These are phyloP conservation scores for Channallabes apus DNA, from an alignment of 2,797 vertebrate genomes.

Conservation along the genomic window DNA sequence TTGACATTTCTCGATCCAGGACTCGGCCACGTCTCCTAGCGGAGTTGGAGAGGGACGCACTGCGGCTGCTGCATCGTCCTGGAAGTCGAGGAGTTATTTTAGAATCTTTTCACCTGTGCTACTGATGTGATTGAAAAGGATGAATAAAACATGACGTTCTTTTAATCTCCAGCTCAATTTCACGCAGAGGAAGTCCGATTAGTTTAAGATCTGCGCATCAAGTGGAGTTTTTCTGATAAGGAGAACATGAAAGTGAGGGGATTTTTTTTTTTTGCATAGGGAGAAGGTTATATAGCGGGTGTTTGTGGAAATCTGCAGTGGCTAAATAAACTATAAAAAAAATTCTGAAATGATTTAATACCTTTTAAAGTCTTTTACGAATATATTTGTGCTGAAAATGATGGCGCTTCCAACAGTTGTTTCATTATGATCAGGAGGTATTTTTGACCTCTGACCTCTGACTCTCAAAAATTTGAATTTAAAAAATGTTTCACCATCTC, in stretches of 20 bases:
- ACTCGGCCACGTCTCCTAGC: background rate
- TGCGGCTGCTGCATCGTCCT: background rate
- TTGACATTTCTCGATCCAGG: background rate
- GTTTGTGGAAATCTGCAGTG: background rate
- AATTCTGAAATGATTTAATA: too few species aligned
- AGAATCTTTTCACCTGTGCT: background rate
- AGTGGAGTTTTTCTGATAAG: background rate
- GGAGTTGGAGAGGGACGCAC: background rate
- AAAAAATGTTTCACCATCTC: background rate
- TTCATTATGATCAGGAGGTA: background rate
- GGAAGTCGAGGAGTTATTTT: background rate
- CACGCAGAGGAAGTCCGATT: background rate
- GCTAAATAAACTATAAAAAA: too few species aligned
- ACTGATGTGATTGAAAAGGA: background rate
- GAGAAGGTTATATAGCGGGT: background rate
- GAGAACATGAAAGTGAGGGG: background rate
- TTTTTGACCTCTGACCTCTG: background rate
- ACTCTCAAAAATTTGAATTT: background rate
- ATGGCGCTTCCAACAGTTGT: background rate
- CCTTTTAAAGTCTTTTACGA: too few species aligned
- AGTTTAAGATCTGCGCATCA: background rate
- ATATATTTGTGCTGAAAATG: too few species aligned
- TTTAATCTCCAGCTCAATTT: background rate
- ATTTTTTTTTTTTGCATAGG: too few species aligned
- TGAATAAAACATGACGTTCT: constrained; percentile 34